phyloP scores from a whole-genome alignment of 2,888 invertebrate species.

The Nemurella pictetii region DNA sequence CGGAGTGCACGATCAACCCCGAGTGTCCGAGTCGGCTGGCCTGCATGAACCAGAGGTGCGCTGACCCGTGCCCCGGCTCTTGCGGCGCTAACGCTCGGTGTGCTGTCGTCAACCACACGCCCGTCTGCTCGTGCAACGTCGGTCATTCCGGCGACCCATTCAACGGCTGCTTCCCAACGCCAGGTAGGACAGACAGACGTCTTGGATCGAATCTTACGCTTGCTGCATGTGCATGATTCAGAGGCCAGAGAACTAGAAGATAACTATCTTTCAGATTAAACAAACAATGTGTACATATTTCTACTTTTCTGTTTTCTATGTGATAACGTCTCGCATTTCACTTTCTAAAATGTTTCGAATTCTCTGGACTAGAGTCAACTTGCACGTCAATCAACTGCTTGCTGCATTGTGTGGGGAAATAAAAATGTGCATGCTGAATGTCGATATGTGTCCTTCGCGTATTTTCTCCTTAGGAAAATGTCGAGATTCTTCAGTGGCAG shows the following conservation, averaged over 20 bases:
- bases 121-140: slow-evolving; percentile 71
- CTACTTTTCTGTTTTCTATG: slow-evolving; percentile 16
- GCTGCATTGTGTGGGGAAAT: slow-evolving; percentile 22
- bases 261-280: not conserved
- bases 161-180: slow-evolving; percentile 42
- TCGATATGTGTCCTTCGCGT: slow-evolving; percentile 9
- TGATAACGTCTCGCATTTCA: not conserved
- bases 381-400: slow-evolving; percentile 23
- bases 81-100: slow-evolving; percentile 74
- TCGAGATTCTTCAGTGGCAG: not conserved
- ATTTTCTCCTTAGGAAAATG: not conserved
- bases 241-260: not conserved
- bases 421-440: slow-evolving; percentile 30
- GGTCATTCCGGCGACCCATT: slow-evolving; percentile 70
- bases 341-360: not conserved
- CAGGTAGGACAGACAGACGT: slow-evolving; percentile 37
- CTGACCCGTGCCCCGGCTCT: slow-evolving; percentile 74
- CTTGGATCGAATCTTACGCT: slow-evolving; percentile 26
- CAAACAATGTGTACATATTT: slow-evolving; percentile 13
- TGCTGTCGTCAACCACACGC: slow-evolving; percentile 73
- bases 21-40: slow-evolving; percentile 70
- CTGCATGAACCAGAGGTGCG: slow-evolving; percentile 71
- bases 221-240: slow-evolving; percentile 33
- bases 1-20: slow-evolving; percentile 73
- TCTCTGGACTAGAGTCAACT: slow-evolving; percentile 13